Evolutionary conservation across 2,113 vertebrate genomes (phyloP).

Genomic region (Paedocypris sp.): DNA sequence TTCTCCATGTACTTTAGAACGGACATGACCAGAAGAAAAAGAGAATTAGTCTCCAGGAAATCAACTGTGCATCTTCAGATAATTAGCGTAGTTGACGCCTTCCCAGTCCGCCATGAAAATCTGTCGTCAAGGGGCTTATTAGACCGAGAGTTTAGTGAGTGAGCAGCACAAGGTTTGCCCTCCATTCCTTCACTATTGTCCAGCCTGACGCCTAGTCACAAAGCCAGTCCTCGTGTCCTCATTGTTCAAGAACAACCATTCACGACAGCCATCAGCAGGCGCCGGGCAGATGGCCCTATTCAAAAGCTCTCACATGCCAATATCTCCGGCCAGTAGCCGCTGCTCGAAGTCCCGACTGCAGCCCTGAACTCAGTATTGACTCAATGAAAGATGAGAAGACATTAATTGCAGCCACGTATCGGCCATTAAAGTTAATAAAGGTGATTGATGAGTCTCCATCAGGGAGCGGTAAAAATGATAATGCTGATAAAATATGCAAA

Average conservation of each 20-base stretch:
- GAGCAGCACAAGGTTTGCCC: conserved; percentile 5
- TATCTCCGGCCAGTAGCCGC: conserved; percentile 6
- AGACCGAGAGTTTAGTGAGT: conserved; percentile 28
- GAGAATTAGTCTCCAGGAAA: conserved; percentile 9
- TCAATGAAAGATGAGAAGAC: background rate
- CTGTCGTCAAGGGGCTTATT: conserved; percentile 28
- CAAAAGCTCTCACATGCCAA: conserved; percentile 25
- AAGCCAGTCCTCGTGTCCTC: conserved; percentile 36
- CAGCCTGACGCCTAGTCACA: conserved; percentile 29
- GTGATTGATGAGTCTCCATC: background rate
- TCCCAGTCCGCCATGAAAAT: conserved; percentile 29
- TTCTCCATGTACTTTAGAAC: background rate
- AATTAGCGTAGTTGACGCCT: conserved; percentile 37
- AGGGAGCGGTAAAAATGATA: background rate
- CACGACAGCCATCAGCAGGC: conserved; percentile 39
- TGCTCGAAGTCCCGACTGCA: background rate
- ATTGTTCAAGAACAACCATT: conserved; percentile 38
- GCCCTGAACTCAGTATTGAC: background rate
- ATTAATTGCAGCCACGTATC: conserved; percentile 4
- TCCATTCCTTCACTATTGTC: conserved; percentile 26
- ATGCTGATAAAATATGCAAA: background rate
- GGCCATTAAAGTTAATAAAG: background rate
- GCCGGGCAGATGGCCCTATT: conserved; percentile 37
- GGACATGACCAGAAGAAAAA: too few species aligned
- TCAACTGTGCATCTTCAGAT: conserved; percentile 21